Percentiles rank a stretch among this genome's conserved stretches.
Conservation (phyloP, 2,888 invertebrate genomes). For the Ceramica pisi region DNA sequence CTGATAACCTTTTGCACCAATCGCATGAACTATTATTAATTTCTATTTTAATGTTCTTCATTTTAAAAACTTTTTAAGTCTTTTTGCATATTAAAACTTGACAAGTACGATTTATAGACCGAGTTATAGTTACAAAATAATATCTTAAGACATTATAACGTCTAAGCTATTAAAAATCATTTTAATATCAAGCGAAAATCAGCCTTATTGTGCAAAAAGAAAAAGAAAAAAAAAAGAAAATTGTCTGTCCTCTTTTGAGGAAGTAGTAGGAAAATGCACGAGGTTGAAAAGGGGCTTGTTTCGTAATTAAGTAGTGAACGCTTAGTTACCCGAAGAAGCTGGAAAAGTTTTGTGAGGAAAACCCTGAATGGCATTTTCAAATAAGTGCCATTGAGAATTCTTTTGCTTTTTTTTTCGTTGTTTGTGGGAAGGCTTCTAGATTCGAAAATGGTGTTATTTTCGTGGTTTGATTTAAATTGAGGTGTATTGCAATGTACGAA, state of each 20-base stretch:
- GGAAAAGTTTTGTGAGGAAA: constrained; percentile 68
- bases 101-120: constrained; percentile 6
- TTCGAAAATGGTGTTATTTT: background rate
- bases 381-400: constrained; percentile 74
- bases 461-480: background rate
- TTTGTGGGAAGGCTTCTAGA: constrained; percentile 10
- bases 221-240: constrained; percentile 34
- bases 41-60: background rate
- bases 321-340: constrained; percentile 80
- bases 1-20: too few relatives aligned
- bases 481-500: background rate
- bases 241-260: constrained; percentile 44
- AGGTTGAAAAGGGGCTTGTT: constrained; percentile 66
- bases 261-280: constrained; percentile 59
- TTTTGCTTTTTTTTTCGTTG: constrained; percentile 64
- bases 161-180: too few relatives aligned
- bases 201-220: constrained; percentile 12
- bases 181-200: constrained; percentile 13
- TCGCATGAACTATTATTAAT: background rate
- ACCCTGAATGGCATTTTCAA: constrained; percentile 71
- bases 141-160: background rate
- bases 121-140: background rate
- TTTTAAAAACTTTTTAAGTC: background rate
- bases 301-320: constrained; percentile 86
- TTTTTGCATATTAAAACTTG: background rate